phyloP scores from a whole-genome alignment of 2,888 invertebrate species.

The Ctena decussata region DNA sequence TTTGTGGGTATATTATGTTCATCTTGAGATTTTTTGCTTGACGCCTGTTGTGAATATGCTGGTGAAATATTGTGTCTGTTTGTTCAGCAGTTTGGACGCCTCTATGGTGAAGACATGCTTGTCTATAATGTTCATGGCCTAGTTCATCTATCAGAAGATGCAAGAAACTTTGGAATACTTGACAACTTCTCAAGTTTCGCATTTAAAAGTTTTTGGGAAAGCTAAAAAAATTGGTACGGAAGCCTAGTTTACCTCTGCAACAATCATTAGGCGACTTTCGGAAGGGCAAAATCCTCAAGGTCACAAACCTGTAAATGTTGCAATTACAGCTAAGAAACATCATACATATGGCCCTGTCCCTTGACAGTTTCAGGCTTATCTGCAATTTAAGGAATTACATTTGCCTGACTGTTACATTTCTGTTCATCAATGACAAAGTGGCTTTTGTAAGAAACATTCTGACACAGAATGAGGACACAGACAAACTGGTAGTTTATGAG shows the following conservation, averaged over 20 bases:
- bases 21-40: conserved; percentile 57
- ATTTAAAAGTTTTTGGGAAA: conserved; percentile 83
- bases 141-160: conserved; percentile 84
- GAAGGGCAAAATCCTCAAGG: conserved; percentile 15
- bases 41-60: conserved; percentile 63
- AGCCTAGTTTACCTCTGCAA: conserved; percentile 51
- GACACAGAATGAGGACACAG: conserved; percentile 2
- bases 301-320: not conserved
- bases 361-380: not conserved
- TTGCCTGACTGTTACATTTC: conserved; percentile 10
- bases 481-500: conserved; percentile 22
- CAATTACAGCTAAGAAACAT: too few relatives aligned
- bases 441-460: conserved; percentile 46
- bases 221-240: conserved; percentile 54
- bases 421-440: conserved; percentile 22
- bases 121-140: conserved; percentile 85
- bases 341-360: conserved; percentile 44
- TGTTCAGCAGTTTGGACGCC: conserved; percentile 71
- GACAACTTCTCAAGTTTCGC: conserved; percentile 82
- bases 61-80: conserved; percentile 69
- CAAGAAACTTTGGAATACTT: conserved; percentile 77
- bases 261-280: conserved; percentile 56
- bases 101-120: conserved; percentile 82
- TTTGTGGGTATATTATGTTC: conserved; percentile 67
- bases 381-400: conserved; percentile 20